Evolutionary conservation across 2,888 invertebrate species (phyloP), one percentile per base, ranked within the genome.

Genomic region (Phlogophora meticulosa): DNA sequence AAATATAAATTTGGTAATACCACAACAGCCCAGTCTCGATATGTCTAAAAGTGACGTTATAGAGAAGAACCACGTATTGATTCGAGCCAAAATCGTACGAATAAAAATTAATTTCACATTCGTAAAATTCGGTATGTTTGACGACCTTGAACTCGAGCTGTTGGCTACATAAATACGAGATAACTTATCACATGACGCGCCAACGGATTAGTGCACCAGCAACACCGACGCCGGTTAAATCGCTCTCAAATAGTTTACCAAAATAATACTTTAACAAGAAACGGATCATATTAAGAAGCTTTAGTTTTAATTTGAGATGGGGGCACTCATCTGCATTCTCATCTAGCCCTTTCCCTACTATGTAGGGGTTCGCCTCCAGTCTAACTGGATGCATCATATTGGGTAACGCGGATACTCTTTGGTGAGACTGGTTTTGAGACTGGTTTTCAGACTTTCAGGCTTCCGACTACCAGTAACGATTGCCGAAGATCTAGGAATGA

Each of bases 121-220:
- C 65, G 56, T 69, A 55, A 71, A 76, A 68, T 45, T 61, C 28
- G 53, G 81, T 61, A 70, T 69, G 61, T 63, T 56, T 22, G 63
- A 7, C 52, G 71, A 63, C 81, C 81, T 80, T 81, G 81, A 81
- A 81, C 81, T 80, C 82, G 56, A 42, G 63, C 52, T 64, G 55
- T 76, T 71, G 66, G 71, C 66, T 71, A 65, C 71, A 69, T 80
- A 77, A 67, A 76, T 67, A 71, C 49, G 66, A 72, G 80, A 81
- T 73, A 81, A 64, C 58, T 56, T 80, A 80, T 82, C 82, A 72
- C 61, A 56, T 73, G 82, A 80, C 82, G 81, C 68, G 59, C 46
- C 62, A 56, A 76, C 68, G 56, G 67, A 73, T 78, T 70, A 73
- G 58, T 63, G 71, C 64, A 67, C 61, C 15, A 40, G 49, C 40